These are phyloP conservation scores for Drepana falcataria DNA, from an alignment of 2,888 invertebrate genomes.

Conservation along the genomic window DNA sequence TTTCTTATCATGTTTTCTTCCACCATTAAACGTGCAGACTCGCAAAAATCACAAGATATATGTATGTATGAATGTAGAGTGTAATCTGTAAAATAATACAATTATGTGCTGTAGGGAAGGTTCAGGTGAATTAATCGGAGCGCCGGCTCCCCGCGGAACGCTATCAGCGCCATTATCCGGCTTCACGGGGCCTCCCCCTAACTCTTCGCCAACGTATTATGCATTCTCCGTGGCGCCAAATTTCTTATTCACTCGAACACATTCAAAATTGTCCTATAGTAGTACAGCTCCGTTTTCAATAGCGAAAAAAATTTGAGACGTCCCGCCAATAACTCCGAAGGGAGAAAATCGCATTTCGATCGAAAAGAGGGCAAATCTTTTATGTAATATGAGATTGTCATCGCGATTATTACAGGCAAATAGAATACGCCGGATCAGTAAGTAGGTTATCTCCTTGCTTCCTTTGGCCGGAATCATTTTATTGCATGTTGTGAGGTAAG, in stretches of 20 bases:
- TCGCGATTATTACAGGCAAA: constrained; percentile 79
- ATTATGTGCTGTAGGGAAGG: constrained; percentile 19
- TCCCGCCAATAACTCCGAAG: constrained; percentile 70
- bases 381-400: constrained; percentile 79
- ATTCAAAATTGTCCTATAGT: constrained; percentile 68
- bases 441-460: constrained; percentile 76
- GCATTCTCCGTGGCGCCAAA: constrained; percentile 58
- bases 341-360: constrained; percentile 78
- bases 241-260: constrained; percentile 71
- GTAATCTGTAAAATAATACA: constrained; percentile 9
- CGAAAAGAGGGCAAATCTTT: constrained; percentile 77
- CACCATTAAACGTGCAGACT: not conserved
- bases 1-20: no score
- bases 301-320: constrained; percentile 67
- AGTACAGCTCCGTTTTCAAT: constrained; percentile 64
- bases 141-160: constrained; percentile 11
- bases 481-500: constrained; percentile 59
- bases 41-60: not conserved
- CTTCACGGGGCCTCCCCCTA: constrained; percentile 19
- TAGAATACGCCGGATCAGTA: constrained; percentile 77
- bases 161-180: constrained; percentile 25
- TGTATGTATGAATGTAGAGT: not conserved
- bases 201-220: constrained; percentile 40
- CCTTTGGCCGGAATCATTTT: constrained; percentile 70
- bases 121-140: constrained; percentile 29